Conservation (phyloP, 2,113 vertebrate species). For the Myotis brandtii region DNA sequence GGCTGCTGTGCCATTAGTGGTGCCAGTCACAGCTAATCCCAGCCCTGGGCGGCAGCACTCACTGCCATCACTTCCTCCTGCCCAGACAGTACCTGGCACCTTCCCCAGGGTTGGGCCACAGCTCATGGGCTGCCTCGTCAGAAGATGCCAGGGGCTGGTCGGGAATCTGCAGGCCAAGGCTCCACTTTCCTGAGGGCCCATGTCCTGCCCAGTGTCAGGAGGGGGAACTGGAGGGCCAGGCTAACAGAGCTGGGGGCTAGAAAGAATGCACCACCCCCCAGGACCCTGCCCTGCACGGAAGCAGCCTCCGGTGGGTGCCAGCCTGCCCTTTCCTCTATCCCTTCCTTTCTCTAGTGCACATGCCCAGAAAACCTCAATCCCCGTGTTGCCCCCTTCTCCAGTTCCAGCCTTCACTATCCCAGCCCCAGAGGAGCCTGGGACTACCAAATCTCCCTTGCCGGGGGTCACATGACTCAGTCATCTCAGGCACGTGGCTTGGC, state of each 20-base stretch:
- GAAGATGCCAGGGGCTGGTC: conserved; percentile 49
- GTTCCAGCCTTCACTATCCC: neutral
- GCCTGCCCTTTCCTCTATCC: neutral
- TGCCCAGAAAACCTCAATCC: neutral
- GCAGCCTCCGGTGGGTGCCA: neutral
- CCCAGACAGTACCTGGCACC: conserved; percentile 76
- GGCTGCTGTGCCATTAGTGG: neutral
- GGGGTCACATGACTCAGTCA: conserved; percentile 36
- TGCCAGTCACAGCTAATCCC: conserved; percentile 75
- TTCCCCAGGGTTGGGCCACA: neutral
- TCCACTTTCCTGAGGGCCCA: neutral
- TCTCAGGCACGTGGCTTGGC: conserved; percentile 43
- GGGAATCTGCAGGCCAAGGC: neutral
- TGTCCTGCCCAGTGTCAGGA: neutral
- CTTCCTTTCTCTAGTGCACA: neutral
- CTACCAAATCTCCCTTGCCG: neutral
- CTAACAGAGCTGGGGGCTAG: neutral
- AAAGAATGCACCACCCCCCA: neutral
- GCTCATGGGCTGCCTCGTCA: conserved; percentile 25
- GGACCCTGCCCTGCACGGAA: neutral
- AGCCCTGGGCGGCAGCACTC: conserved; percentile 14
- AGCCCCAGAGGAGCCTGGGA: neutral
- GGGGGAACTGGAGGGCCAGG: neutral
- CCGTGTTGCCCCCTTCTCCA: fast-evolving
- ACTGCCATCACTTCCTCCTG: conserved; percentile 54